Percentiles rank a stretch among this genome's conserved stretches.
phyloP scores from a whole-genome alignment of 1,140 invertebrate species.

The Mylabris phalerata region DNA sequence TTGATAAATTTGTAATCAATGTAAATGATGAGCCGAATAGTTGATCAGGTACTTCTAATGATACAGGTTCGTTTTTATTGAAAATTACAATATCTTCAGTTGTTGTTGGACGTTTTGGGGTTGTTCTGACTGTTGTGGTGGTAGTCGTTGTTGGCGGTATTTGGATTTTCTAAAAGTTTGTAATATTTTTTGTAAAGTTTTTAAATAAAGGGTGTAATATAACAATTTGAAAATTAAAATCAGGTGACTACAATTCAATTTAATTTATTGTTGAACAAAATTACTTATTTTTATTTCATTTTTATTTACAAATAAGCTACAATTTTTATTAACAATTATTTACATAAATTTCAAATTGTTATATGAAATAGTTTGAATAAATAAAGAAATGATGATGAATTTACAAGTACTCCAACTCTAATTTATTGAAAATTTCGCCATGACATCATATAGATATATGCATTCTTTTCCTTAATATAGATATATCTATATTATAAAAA shows the following conservation, averaged over 20 bases:
- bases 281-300: constrained; percentile 6
- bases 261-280: too few relatives aligned
- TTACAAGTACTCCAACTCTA: not conserved
- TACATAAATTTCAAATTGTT: constrained; percentile 21
- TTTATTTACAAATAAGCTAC: constrained; percentile 18
- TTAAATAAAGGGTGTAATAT: not conserved
- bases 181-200: constrained; percentile 1
- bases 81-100: constrained; percentile 62
- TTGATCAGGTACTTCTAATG: constrained; percentile 56
- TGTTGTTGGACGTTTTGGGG: constrained; percentile 41
- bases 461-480: too few relatives aligned
- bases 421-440: not conserved
- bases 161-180: constrained; percentile 10
- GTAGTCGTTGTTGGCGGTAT: constrained; percentile 19
- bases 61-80: constrained; percentile 52
- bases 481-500: too few relatives aligned
- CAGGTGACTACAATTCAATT: too few relatives aligned
- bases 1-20: constrained; percentile 62
- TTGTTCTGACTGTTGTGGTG: constrained; percentile 3
- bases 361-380: constrained; percentile 6
- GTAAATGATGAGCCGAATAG: constrained; percentile 64
- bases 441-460: too few relatives aligned
- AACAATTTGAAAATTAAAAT: constrained; percentile 18
- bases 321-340: constrained; percentile 15
- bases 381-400: constrained; percentile 1